Conservation (phyloP, 1,140 invertebrate species). For the Caerostris darwini region DNA sequence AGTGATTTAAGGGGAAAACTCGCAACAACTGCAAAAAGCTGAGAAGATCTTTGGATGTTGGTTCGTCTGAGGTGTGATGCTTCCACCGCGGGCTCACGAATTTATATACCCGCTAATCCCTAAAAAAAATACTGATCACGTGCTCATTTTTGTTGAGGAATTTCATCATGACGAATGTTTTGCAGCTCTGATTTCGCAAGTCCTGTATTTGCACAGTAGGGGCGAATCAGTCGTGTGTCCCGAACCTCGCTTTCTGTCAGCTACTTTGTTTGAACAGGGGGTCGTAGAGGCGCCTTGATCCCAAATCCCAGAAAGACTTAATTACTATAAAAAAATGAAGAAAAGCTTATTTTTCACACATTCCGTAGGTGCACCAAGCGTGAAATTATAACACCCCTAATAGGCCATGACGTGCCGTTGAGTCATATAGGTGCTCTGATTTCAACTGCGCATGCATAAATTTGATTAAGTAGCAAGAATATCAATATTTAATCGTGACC, state of each 20-base stretch:
- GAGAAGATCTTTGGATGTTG: neutral
- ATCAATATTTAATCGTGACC: neutral
- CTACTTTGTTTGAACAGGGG: conserved; percentile 13
- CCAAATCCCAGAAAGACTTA: conserved; percentile 46
- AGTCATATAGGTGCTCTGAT: conserved; percentile 4
- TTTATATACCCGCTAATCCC: conserved; percentile 40
- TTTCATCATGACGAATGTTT: conserved; percentile 38
- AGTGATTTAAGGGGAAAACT: neutral
- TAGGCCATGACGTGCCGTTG: neutral
- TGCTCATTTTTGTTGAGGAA: conserved; percentile 34
- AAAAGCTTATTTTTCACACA: conserved; percentile 20
- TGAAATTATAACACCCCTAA: neutral
- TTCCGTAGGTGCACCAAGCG: neutral
- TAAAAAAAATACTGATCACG: neutral
- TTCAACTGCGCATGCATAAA: neutral
- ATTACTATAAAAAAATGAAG: neutral
- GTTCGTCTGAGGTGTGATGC: neutral
- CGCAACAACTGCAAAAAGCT: conserved; percentile 5
- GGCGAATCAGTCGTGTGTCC: conserved; percentile 21
- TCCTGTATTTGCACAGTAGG: conserved; percentile 19
- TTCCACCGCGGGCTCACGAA: neutral
- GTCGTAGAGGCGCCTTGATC: neutral
- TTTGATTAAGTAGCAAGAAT: neutral
- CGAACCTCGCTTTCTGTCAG: neutral
- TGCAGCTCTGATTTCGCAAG: conserved; percentile 10